A percentile compares a stretch with the other conserved stretches of the same genome.
phyloP scores from a whole-genome alignment of 1,140 invertebrate genomes.

The Formica selysi region DNA sequence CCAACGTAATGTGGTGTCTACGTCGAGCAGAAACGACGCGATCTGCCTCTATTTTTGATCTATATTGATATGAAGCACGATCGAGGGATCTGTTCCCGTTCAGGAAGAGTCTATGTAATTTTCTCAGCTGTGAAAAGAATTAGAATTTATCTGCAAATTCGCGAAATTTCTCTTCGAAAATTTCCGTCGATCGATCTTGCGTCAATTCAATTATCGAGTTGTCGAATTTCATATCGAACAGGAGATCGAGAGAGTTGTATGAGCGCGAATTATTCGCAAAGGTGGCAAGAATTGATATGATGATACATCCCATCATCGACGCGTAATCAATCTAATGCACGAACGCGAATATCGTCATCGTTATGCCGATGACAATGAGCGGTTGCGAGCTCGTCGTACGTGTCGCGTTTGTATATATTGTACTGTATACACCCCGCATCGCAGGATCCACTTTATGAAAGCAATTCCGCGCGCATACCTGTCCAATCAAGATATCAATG shows the following conservation, averaged over 20 bases:
- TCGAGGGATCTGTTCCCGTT: too few species aligned
- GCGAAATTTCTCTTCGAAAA: neutral
- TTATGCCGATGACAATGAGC: conserved; percentile 52
- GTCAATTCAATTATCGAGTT: conserved; percentile 20
- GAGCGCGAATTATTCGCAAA: conserved; percentile 61
- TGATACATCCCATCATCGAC: conserved; percentile 32
- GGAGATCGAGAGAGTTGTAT: conserved; percentile 22
- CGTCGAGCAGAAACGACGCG: neutral
- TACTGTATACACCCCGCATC: conserved; percentile 10
- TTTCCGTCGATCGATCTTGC: neutral
- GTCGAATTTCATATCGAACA: neutral
- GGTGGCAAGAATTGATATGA: conserved; percentile 58
- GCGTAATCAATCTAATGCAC: conserved; percentile 67
- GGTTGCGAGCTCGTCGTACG: neutral
- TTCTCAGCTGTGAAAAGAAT: neutral
- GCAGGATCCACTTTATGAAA: conserved; percentile 59
- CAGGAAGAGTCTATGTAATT: neutral
- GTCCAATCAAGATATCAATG: conserved; percentile 50
- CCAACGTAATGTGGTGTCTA: neutral
- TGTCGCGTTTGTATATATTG: conserved; percentile 41
- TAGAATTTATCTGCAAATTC: neutral
- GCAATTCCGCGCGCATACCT: conserved; percentile 44
- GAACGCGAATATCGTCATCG: conserved; percentile 58
- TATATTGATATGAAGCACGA: too few species aligned
- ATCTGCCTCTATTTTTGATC: neutral